A percentile compares a stretch with the other conserved stretches of the same genome.
Evolutionary conservation across 2,113 vertebrate species (phyloP).

Genomic region (Pangasianodon hypophthalmus): DNA sequence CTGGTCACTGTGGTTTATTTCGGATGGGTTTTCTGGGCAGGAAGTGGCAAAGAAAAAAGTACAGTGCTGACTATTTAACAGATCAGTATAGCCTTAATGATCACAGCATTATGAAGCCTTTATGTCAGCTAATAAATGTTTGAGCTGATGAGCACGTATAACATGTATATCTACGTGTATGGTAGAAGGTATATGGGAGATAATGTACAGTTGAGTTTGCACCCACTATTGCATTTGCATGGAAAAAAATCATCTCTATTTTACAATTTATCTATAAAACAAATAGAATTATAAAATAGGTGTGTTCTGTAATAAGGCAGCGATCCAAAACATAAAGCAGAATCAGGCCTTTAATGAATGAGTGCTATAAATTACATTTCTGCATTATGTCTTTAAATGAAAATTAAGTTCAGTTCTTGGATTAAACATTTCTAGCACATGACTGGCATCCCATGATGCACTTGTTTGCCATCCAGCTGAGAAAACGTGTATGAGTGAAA

Average conservation of each 20-base stretch:
- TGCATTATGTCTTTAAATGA: background rate
- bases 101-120: background rate
- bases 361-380: background rate
- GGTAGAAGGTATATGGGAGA: background rate
- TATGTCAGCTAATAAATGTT: background rate
- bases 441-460: background rate
- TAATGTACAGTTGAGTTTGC: background rate
- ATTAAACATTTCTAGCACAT: background rate
- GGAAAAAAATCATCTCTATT: background rate
- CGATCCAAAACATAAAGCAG: background rate
- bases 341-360: background rate
- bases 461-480: background rate
- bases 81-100: background rate
- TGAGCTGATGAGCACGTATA: background rate
- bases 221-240: background rate
- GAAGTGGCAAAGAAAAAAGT: background rate
- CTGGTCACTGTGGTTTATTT: background rate
- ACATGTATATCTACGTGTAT: background rate
- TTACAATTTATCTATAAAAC: background rate
- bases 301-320: background rate
- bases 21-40: background rate
- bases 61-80: background rate
- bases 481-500: constrained; percentile 28
- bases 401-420: background rate
- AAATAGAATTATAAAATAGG: background rate